Percentiles rank a stretch among this genome's conserved stretches.
Evolutionary conservation across 2,797 vertebrate species (phyloP).

Genomic region (Thalassophryne amazonica): DNA sequence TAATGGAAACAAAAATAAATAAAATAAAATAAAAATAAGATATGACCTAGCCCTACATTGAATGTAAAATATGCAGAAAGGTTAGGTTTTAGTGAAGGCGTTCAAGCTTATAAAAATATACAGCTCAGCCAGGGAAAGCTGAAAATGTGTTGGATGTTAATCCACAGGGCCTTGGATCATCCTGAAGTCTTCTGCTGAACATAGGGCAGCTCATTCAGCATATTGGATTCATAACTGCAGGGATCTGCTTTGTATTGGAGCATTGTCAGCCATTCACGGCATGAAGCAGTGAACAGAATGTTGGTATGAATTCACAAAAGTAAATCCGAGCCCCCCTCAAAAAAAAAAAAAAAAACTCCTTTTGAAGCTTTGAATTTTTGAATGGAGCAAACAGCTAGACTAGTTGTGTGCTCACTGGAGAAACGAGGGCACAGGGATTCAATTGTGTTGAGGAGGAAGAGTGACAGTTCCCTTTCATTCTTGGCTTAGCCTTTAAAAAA

Average conservation of each 20-base stretch:
- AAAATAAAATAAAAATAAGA: neutral
- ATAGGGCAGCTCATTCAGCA: constrained; percentile 30
- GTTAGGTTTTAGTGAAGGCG: neutral
- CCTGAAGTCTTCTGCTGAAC: constrained; percentile 36
- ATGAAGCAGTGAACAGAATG: no score
- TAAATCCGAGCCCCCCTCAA: neutral
- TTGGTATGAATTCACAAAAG: no score
- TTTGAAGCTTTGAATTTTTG: constrained; percentile 7
- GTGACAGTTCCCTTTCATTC: constrained; percentile 15
- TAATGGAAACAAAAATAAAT: constrained; percentile 9
- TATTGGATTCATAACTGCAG: constrained; percentile 35
- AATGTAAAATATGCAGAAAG: constrained; percentile 34
- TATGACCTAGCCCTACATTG: constrained; percentile 61
- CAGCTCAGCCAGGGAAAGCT: constrained; percentile 22
- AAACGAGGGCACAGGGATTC: neutral
- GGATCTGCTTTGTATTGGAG: constrained; percentile 20
- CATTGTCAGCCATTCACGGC: constrained; percentile 31
- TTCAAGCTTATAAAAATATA: constrained; percentile 10
- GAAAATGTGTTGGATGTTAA: constrained; percentile 53
- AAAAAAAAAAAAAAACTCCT: no score
- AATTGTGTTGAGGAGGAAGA: neutral
- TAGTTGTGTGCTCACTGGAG: constrained; percentile 14
- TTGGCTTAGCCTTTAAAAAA: neutral
- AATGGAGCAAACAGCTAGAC: constrained; percentile 1
- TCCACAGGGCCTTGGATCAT: constrained; percentile 54